Conservation (phyloP, 2,797 vertebrate genomes). For the Tokudaia muenninki region DNA sequence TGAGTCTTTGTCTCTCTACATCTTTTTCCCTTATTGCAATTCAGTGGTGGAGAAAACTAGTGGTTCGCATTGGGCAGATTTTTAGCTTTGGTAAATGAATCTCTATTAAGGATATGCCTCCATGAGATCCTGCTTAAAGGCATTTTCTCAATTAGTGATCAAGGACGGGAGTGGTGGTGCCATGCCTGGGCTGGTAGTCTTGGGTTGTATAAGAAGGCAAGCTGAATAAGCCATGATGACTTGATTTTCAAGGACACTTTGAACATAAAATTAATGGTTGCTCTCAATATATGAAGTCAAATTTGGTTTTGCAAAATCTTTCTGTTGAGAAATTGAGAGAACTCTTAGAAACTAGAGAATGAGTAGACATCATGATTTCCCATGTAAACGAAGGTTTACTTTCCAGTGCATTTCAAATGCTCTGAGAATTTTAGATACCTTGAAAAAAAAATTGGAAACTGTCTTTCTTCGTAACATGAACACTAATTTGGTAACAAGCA, state of each 20-base stretch:
- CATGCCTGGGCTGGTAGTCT: no score
- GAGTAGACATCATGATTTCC: neutral
- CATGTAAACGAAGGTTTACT: slow-evolving; percentile 29
- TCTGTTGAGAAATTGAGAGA: slow-evolving; percentile 40
- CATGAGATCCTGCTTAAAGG: no score
- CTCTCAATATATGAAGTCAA: neutral
- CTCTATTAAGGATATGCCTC: no score
- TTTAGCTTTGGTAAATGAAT: slow-evolving; percentile 80
- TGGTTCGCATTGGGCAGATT: slow-evolving; percentile 77
- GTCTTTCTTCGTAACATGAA: neutral
- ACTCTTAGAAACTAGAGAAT: neutral
- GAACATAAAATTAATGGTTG: slow-evolving; percentile 5
- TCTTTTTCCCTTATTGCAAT: slow-evolving; percentile 28
- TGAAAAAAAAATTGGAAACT: neutral
- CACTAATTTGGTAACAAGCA: neutral
- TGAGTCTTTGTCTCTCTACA: neutral
- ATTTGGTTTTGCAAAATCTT: slow-evolving; percentile 49
- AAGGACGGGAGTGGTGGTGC: no score
- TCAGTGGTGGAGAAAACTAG: slow-evolving; percentile 28
- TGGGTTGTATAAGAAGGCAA: no score
- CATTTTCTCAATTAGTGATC: no score
- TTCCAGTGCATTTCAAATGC: slow-evolving; percentile 21
- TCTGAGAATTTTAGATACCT: slow-evolving; percentile 1
- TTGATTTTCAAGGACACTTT: slow-evolving; percentile 59
- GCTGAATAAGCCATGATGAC: no score